Base-by-base conservation (phyloP, 2,888 invertebrate species). In the Alloplasta piceator region DNA sequence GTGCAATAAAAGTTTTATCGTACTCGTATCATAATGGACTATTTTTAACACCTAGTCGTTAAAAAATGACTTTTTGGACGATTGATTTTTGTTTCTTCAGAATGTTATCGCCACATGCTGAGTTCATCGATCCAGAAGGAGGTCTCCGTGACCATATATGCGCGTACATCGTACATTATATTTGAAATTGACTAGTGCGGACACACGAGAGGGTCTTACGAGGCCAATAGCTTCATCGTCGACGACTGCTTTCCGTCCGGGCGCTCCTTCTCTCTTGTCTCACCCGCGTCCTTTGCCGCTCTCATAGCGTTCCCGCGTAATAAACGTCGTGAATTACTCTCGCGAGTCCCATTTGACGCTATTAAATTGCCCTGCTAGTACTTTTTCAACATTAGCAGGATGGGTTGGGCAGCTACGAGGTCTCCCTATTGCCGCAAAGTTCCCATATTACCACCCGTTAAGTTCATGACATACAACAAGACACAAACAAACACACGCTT, bases 331-430 rank as follows among this genome's bases (percentile, higher is more conserved):
- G 70, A 79, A 79, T 75, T 80, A 75, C 61, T 66, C 63, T 52
- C 67, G 43, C 38, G 39, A 74, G 81, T 84, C 79, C 73, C 77
- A 83, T 85, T 83, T 80, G 74, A 80, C 64, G 82, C 84, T 77
- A 83, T 83, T 85, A 85, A 85, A 85, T 84, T 82, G 81, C 83
- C 83, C 55, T 64, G 74, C 60, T 71, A 80, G 75, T 70, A 73
- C 63, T 84, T 85, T 86, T 83, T 82, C 72, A 76, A 76, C 86
- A 81, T 85, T 80, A 83, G 82, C 85, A 85, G 85, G 83, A 85
- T 85, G 85, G 86, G 87, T 76, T 84, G 85, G 86, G 86, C 84
- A 6, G 4, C 43, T 10, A 6, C 43, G 7, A 1, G 43, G 52
- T 76, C 76, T 48, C 63, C 12, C 58, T 61, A 73, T 84, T 83